Conservation (phyloP, 2,888 invertebrate species). For the Creontiades dilutus region DNA sequence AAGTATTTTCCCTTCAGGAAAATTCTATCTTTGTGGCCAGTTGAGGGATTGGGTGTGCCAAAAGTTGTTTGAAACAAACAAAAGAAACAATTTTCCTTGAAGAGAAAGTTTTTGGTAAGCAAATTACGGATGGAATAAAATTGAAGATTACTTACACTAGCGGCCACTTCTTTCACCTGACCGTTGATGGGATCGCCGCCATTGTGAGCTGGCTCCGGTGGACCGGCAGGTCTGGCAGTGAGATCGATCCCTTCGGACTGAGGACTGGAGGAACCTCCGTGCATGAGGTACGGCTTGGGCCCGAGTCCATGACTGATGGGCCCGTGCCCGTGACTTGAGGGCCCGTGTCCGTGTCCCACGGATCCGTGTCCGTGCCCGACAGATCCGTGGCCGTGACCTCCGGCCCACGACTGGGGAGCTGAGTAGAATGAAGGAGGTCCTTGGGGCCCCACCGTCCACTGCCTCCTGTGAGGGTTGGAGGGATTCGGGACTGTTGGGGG, state of each 20-base stretch:
- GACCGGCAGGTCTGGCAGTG: slow-evolving; percentile 61
- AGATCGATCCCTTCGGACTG: slow-evolving; percentile 73
- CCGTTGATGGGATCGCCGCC: slow-evolving; percentile 72
- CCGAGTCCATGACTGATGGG: slow-evolving; percentile 55
- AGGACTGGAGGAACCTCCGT: slow-evolving; percentile 73
- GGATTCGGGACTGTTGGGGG: slow-evolving; percentile 73
- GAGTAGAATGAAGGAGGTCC: slow-evolving; percentile 55
- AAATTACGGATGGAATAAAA: not conserved
- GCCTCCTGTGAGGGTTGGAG: slow-evolving; percentile 65
- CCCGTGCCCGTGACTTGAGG: slow-evolving; percentile 53
- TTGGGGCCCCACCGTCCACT: slow-evolving; percentile 65
- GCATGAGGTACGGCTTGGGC: slow-evolving; percentile 77
- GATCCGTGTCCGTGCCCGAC: slow-evolving; percentile 56
- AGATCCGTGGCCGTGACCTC: not conserved
- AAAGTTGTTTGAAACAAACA: no score
- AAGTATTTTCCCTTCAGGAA: no score
- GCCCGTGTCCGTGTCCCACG: slow-evolving; percentile 66
- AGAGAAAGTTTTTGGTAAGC: no score
- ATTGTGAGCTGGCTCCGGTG: slow-evolving; percentile 70
- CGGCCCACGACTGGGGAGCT: slow-evolving; percentile 58
- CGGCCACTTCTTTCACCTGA: slow-evolving; percentile 66
- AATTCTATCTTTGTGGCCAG: no score
- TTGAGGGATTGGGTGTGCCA: no score
- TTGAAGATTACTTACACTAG: slow-evolving; percentile 43
- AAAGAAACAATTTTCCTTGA: no score